Conservation (phyloP, 35 echinoderm and acorn worm species). For the Stichopus chloronotus region DNA sequence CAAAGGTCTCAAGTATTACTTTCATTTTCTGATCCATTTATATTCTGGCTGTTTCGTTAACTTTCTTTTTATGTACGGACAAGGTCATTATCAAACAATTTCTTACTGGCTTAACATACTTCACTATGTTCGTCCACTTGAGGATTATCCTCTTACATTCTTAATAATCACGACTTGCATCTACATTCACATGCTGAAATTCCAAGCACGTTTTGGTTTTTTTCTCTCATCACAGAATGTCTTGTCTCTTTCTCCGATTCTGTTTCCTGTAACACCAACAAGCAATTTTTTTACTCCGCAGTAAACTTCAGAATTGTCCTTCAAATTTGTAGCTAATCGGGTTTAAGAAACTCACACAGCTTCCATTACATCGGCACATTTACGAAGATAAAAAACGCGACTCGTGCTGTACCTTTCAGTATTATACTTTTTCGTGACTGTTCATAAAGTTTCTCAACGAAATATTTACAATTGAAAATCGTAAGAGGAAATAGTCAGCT, state of each 20-base stretch:
- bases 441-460: background rate
- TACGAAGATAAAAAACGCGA: background rate
- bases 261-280: background rate
- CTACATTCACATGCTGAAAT: background rate
- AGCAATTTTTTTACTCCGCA: background rate
- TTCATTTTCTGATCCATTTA: too few species aligned
- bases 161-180: too few species aligned
- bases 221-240: background rate
- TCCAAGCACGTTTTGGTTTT: background rate
- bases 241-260: background rate
- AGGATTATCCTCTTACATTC: too few species aligned
- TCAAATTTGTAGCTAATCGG: constrained; percentile 24
- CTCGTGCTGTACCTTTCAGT: too few species aligned
- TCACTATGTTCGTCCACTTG: too few species aligned
- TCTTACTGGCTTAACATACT: too few species aligned
- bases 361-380: background rate
- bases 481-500: background rate
- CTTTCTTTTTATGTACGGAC: too few species aligned
- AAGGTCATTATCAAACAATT: too few species aligned
- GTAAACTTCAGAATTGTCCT: background rate
- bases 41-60: too few species aligned
- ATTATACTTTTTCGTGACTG: background rate
- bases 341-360: background rate
- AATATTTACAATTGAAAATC: background rate
- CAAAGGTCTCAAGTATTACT: too few species aligned